Conservation (phyloP, 2,113 vertebrate genomes). For the Catharus bicknelli region DNA sequence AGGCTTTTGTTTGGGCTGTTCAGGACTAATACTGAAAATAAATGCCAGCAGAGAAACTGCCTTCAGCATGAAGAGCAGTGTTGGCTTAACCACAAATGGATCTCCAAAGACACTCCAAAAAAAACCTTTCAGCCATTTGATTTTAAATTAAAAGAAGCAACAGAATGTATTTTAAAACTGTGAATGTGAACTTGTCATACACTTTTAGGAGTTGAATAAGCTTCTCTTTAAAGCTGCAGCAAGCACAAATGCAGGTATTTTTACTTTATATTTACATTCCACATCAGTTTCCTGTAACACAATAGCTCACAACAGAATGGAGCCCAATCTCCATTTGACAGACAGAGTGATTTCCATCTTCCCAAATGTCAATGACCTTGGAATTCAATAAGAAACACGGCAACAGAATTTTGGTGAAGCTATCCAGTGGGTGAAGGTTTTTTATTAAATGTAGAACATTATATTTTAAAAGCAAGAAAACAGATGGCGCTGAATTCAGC, state of each 20-base stretch:
- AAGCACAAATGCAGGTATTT: not conserved
- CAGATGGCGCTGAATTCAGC: not conserved
- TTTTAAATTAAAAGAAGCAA: not conserved
- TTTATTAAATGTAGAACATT: not conserved
- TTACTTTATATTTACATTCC: not conserved
- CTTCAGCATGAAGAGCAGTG: not conserved
- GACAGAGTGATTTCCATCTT: not conserved
- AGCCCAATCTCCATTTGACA: not conserved
- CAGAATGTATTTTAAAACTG: not conserved
- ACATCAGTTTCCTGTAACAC: not conserved
- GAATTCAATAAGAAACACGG: not conserved
- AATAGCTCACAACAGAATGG: not conserved
- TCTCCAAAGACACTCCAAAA: not conserved
- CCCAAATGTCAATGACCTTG: not conserved
- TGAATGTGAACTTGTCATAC: not conserved
- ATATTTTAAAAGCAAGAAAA: not conserved
- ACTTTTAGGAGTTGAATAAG: not conserved
- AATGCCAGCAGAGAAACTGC: not conserved
- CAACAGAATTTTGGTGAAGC: not conserved
- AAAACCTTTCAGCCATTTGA: not conserved
- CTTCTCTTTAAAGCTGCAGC: not conserved
- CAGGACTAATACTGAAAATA: not conserved
- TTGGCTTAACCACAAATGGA: not conserved
- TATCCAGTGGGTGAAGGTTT: not conserved
- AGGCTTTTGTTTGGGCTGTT: not conserved